Percentiles rank a stretch among this genome's conserved stretches.
Evolutionary conservation across 1,140 invertebrate species (phyloP).

Genomic region (Macrobrachium nipponense): DNA sequence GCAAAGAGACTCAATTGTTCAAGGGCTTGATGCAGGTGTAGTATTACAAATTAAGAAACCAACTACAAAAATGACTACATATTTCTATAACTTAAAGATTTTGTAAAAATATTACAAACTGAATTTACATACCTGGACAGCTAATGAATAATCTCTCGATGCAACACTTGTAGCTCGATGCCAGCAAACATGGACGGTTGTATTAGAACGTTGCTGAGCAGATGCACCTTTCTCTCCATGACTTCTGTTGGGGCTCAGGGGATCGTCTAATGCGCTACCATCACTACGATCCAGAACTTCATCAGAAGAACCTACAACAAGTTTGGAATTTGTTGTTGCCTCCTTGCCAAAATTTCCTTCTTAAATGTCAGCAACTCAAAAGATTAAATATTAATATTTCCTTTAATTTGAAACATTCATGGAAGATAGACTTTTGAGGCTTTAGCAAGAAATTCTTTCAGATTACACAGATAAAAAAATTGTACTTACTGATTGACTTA

Average conservation of each 20-base stretch:
- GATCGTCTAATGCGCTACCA: constrained; percentile 36
- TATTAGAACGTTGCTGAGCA: constrained; percentile 79
- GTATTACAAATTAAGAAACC: no score
- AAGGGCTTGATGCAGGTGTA: no score
- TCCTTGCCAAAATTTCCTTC: no score
- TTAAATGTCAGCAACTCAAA: no score
- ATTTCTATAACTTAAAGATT: not conserved
- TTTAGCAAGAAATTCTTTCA: not conserved
- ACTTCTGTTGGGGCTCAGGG: constrained; percentile 34
- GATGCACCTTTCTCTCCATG: constrained; percentile 62
- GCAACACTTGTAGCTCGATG: constrained; percentile 77
- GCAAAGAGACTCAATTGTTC: no score
- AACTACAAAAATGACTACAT: no score
- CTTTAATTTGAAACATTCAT: not conserved
- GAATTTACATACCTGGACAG: constrained; percentile 52
- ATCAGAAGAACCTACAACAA: constrained; percentile 74
- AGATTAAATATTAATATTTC: no score
- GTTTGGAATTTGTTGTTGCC: no score
- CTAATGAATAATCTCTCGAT: constrained; percentile 55
- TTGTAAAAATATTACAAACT: constrained; percentile 25
- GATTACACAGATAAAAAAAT: not conserved
- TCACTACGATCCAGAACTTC: constrained; percentile 76
- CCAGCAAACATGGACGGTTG: constrained; percentile 97
- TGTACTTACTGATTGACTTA: constrained; percentile 64
- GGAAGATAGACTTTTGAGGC: not conserved